Evolutionary conservation across 2,113 vertebrate genomes (phyloP), one percentile per base, ranked within the genome.

Genomic region (Saguinus midas): DNA sequence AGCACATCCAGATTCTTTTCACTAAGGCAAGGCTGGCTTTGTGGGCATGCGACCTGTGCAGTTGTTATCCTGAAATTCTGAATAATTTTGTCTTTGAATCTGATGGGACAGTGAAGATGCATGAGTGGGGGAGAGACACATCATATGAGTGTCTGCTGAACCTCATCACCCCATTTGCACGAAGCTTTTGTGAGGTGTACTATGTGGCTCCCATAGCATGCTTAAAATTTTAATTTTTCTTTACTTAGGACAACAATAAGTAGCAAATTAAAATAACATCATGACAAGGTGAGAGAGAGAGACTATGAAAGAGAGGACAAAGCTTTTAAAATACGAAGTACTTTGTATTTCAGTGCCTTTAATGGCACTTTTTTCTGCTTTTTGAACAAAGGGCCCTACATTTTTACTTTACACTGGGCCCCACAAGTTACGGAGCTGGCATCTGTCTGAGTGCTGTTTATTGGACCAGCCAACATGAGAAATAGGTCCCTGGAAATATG

Each of bases 101-200:
- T 4, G 0, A 16, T 1, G 16, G 83, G 50, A 37, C 52, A 10
- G 4, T 1, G 55, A 66, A 5, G 5, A 0, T 12, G 0, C 1
- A 21, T 21, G 29, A 80, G 55, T 82, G 7, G 48, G 25, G 68
- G 45, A 64, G 37, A 58, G 12, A 21, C 0, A 0, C 23, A 32
- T 3, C 6, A 8, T 1, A 1, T 5, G 2, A 11, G 5, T 43
- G 18, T 52, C 40, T 32, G 43, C 32, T 5, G 5, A 20, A 18
- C 16, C 9, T 27, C 1, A 3, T 32, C 6, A 13, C 40, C 25
- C 23, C 35, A 5, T 5, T 73, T 18, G 3, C 40, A 14, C 9
- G 0, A 5, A 9, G n/a, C 2, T 58, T 83, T 43, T 21, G 10
- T 61, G 86, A 82, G 55, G 27, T 8, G 2, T 48, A 61, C 61